Conservation (phyloP, 2,797 vertebrate species). For the Siniperca undulata region DNA sequence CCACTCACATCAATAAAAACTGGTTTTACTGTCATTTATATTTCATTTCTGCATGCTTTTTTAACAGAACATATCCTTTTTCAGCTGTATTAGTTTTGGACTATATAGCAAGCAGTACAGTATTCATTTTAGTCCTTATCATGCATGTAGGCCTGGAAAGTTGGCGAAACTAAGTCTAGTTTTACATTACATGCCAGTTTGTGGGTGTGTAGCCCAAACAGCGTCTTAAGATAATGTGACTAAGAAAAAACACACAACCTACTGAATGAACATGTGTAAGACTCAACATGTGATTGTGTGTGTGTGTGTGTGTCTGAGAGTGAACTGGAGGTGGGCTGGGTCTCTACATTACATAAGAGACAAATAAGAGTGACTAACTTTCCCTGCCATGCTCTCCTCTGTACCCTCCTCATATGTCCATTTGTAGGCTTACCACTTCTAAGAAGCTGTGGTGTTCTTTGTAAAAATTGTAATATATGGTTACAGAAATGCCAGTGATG, state of each 20-base stretch:
- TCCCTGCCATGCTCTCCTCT: constrained; percentile 26
- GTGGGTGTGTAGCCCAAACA: constrained; percentile 14
- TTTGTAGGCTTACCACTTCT: constrained; percentile 44
- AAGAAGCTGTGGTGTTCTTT: constrained; percentile 44
- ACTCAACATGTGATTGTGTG: constrained; percentile 60
- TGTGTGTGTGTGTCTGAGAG: constrained; percentile 39
- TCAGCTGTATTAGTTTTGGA: background rate
- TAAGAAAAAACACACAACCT: background rate
- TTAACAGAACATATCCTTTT: background rate
- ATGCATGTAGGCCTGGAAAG: constrained; percentile 1
- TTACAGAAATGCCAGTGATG: constrained; percentile 36
- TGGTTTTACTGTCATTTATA: background rate
- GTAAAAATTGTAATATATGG: constrained; percentile 54
- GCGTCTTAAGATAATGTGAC: constrained; percentile 4
- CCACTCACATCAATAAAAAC: background rate
- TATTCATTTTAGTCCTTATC: background rate
- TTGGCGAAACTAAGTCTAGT: constrained; percentile 13
- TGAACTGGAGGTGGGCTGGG: constrained; percentile 62
- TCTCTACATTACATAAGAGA: constrained; percentile 69
- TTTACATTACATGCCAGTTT: constrained; percentile 1
- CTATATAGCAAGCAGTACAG: background rate
- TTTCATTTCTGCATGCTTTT: background rate
- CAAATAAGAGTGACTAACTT: constrained; percentile 59
- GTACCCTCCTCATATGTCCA: constrained; percentile 50
- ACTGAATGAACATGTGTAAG: constrained; percentile 33